Evolutionary conservation across 2,113 vertebrate genomes (phyloP), one percentile per base, ranked within the genome.

Genomic region (Burhinus oedicnemus): DNA sequence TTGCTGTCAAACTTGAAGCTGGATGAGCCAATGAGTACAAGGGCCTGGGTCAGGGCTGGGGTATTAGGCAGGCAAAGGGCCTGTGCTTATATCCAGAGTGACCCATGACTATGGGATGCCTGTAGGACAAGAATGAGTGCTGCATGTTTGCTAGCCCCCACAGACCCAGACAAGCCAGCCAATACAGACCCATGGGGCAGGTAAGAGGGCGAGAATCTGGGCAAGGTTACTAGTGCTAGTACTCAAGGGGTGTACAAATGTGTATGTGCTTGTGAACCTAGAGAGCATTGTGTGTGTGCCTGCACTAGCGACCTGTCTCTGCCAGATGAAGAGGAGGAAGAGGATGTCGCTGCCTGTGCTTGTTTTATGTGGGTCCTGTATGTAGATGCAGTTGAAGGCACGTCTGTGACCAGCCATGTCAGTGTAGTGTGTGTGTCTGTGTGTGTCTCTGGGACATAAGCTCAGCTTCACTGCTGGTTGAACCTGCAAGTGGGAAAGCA

Each of bases 101-200:
- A n/a, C 30, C 36, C 0, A 0, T 26, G 13, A 34, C 9, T 34
- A 60, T 8, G 44, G 54, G 22, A 40, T 27, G n/a, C 29, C 55
- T 42, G n/a, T 19, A 30, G 23, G 55, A 61, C 8, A 27, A 66
- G 13, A 13, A 18, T 5, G 18, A 54, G 27, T 38, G 22, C 52
- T 76, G 40, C 34, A 34, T 11, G 27, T 14, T 21, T 68, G 38
- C 32, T 17, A 36, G 38, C 1, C 0, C 42, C 30, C 54, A 32
- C 20, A 3, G 5, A 25, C 12, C 36, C 30, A 27, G 20, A n/a
- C 1, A 2, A 42, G 20, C 4, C 26, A 78, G 44, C 3, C 1
- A 74, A n/a, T 0, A 60, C 44, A 25, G n/a, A n/a, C n/a, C n/a
- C n/a, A n/a, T n/a, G n/a, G 36, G 11, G 44, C 11, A 1, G 32